Conservation (phyloP, 2,797 vertebrate species). For the Enteromius anoplus region DNA sequence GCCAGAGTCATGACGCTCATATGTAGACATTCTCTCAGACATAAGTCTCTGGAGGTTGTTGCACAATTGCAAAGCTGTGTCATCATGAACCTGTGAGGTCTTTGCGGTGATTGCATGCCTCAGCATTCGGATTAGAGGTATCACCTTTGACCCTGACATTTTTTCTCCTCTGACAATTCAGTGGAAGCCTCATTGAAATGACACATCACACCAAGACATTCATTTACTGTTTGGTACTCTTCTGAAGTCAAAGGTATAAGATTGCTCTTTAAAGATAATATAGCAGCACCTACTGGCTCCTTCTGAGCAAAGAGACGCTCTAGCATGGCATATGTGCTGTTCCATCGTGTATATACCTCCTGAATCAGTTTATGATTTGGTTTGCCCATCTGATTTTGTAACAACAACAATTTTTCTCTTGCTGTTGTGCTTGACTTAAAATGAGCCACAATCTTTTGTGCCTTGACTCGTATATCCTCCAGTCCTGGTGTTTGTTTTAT, state of each 20-base stretch:
- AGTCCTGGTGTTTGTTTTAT: conserved; percentile 4
- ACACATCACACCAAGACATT: conserved; percentile 25
- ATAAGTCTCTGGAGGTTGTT: neutral
- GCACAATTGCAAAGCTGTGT: neutral
- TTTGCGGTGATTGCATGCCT: no score
- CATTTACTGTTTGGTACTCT: neutral
- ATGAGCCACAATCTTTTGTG: neutral
- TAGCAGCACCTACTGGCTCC: neutral
- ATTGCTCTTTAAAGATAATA: neutral
- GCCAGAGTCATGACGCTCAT: neutral
- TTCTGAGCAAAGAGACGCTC: neutral
- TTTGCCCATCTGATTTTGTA: conserved; percentile 14
- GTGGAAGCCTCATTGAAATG: neutral
- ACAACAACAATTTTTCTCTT: neutral
- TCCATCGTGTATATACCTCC: neutral
- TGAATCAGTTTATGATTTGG: neutral
- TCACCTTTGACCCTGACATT: conserved; percentile 9
- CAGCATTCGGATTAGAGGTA: neutral
- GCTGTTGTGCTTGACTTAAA: neutral
- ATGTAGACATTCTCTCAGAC: neutral
- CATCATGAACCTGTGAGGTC: neutral
- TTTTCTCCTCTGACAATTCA: neutral
- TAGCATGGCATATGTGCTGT: conserved; percentile 9
- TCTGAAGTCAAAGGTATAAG: conserved; percentile 10
- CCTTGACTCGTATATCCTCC: neutral